A percentile compares a stretch with the other conserved stretches of the same genome.
phyloP scores from a whole-genome alignment of 2,113 vertebrate species.

The Octodon degus region DNA sequence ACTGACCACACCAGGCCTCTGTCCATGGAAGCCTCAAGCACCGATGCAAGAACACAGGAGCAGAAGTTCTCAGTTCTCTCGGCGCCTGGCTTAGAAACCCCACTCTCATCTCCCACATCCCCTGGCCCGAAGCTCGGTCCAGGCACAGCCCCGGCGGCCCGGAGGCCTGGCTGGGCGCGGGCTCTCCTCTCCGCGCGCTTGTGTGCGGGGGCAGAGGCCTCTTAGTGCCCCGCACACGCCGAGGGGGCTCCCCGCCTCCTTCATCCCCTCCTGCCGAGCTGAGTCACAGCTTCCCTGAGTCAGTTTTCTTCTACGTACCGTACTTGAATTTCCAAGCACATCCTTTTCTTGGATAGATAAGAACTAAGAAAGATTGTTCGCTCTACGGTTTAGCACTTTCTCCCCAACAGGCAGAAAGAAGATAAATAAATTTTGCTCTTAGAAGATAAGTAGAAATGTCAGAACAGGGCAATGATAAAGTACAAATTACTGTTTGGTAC shows the following conservation, averaged over 20 bases:
- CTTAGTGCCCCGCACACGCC: background rate
- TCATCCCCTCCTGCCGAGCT: background rate
- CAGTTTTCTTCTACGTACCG: background rate
- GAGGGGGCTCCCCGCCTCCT: background rate
- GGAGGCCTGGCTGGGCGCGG: background rate
- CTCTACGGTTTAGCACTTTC: constrained; percentile 51
- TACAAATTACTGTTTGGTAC: constrained; percentile 41
- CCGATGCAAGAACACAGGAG: background rate
- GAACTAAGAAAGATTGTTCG: constrained; percentile 10
- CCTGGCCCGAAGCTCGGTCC: background rate
- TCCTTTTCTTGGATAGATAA: constrained; percentile 45
- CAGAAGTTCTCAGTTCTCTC: background rate
- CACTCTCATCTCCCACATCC: background rate
- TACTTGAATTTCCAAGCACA: background rate
- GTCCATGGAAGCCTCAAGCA: background rate
- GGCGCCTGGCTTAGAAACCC: background rate
- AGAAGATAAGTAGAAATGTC: constrained; percentile 55
- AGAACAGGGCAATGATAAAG: background rate
- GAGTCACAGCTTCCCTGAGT: background rate
- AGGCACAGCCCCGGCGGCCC: background rate
- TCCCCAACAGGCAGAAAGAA: constrained; percentile 22
- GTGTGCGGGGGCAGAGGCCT: background rate
- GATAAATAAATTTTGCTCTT: constrained; percentile 60
- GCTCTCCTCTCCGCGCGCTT: background rate
- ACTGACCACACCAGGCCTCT: background rate